Evolutionary conservation across 2,113 vertebrate species (phyloP).

Genomic region (Colius striatus): DNA sequence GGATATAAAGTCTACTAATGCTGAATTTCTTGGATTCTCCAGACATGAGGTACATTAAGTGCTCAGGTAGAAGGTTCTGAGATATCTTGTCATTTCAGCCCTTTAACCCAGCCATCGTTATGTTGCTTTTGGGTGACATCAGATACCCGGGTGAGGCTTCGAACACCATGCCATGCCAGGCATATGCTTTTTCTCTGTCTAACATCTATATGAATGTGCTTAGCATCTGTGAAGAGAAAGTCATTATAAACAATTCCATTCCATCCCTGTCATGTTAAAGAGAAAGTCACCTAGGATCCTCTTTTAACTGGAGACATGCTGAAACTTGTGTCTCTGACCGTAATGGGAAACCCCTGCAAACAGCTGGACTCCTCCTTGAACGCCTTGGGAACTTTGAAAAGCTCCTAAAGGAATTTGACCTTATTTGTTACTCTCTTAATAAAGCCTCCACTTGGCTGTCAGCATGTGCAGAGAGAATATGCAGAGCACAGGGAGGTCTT

Average conservation of each 20-base stretch:
- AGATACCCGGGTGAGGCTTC: background rate
- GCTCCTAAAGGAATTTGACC: slow-evolving; percentile 59
- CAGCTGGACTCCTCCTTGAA: slow-evolving; percentile 30
- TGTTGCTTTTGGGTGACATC: background rate
- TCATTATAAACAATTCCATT: background rate
- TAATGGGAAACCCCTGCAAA: slow-evolving; percentile 47
- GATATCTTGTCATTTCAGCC: background rate
- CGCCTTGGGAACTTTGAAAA: slow-evolving; percentile 47
- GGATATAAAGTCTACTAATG: background rate
- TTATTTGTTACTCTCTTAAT: slow-evolving; percentile 52
- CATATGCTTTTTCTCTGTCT: background rate
- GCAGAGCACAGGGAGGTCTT: slow-evolving; percentile 17
- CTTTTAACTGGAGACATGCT: slow-evolving; percentile 5
- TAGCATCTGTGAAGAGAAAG: background rate
- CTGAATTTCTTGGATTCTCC: background rate
- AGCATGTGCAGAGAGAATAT: background rate
- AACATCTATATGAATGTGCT: background rate
- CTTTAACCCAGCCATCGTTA: background rate
- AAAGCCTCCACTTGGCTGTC: slow-evolving; percentile 34
- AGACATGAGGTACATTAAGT: background rate
- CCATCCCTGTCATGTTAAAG: background rate
- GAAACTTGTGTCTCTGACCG: background rate
- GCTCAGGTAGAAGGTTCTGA: background rate
- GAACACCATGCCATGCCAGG: background rate
- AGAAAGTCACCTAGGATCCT: background rate